Evolutionary conservation across 30 jellyfish, hydroid and myxozoan genomes (phyloP), one percentile per base, ranked within the genome.

Genomic region (Pseudorhiza aurosa): DNA sequence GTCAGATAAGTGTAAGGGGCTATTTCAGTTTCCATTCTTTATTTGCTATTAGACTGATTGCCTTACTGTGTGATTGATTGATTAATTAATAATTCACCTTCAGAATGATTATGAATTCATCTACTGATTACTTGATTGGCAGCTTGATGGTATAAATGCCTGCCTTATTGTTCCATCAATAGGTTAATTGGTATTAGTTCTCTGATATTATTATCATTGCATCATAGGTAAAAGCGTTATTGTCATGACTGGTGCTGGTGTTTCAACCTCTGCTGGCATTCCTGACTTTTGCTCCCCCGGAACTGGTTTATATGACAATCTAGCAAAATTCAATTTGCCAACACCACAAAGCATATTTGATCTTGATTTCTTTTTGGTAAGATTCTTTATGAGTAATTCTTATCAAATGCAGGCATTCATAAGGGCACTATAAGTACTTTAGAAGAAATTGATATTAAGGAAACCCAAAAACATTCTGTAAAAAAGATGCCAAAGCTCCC

Each of bases 201-300:
- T n/a, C n/a, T n/a, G n/a, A n/a, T n/a, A n/a, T n/a, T n/a, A n/a
- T n/a, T n/a, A n/a, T n/a, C n/a, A n/a, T n/a, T n/a, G n/a, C n/a
- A n/a, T n/a, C n/a, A n/a, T n/a, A 88, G 97, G 97, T 57, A 79
- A 72, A 27, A 91, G 77, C 43, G 79, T 91, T 6, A 74, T 91
- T 35, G 95, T 91, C 25, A 69, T 91, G 95, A 75, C 96, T 8
- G 98, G 98, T 14, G 98, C 98, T 25, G 98, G 98, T 8, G 65
- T 91, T 17, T 91, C 98, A 19, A 91, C 98, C 0, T 64, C 96
- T 7, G 96, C 96, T 31, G 98, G 98, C 8, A 91, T 91, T 12
- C 98, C 98, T 1, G 98, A 91, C 46, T 91, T 91, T 59, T 63
- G 98, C 15, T 56, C 96, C 2, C 98, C 98, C 19, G 96, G 91